Evolutionary conservation across 2,888 invertebrate species (phyloP), one percentile per base, ranked within the genome.

Genomic region (Galerucella pusilla): DNA sequence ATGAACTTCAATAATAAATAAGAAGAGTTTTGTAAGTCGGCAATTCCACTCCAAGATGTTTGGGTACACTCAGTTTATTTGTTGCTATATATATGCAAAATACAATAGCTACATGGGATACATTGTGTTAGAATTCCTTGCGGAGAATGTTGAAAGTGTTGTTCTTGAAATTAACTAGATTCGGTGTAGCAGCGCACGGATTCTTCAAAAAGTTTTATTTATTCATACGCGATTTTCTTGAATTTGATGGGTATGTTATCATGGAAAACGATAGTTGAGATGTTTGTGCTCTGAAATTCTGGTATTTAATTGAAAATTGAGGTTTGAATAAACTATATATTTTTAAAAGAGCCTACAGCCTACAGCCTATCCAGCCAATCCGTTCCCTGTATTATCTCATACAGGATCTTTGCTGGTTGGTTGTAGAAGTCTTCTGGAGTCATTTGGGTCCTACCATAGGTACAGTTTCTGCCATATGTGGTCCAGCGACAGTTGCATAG

Each of bases 1-100:
- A 72, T 69, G 72, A 74, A 71, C 68, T 75, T 75, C 69, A 77
- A 77, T 77, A 77, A 77, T 77, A 77, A 77, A 75, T 76, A 76
- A 63, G 67, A 61, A 46, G 75, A 76, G 71, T 61, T 74, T 75
- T 70, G 72, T 72, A 77, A 77, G 72, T 74, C 77, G 69, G 73
- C 78, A 67, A 73, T 63, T 74, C 74, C 70, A 59, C 69, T 57
- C 72, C 75, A 68, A 54, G 45, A 65, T 65, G 64, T 65, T 76
- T 46, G 45, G 64, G 64, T 45, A 65, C 64, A 65, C 46, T 45
- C 64, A 20, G 64, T 65, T 65, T 65, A 65, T 65, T 65, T 65
- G 64, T 65, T 65, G 64, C 46, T 42, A 65, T 65, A 20, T 65
- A 5, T 65, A 65, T 65, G 64, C 64, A 65, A 65, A 65, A 42